Base-by-base conservation (phyloP, 2,888 invertebrate genomes). In the Pharmacophagus antenor region DNA sequence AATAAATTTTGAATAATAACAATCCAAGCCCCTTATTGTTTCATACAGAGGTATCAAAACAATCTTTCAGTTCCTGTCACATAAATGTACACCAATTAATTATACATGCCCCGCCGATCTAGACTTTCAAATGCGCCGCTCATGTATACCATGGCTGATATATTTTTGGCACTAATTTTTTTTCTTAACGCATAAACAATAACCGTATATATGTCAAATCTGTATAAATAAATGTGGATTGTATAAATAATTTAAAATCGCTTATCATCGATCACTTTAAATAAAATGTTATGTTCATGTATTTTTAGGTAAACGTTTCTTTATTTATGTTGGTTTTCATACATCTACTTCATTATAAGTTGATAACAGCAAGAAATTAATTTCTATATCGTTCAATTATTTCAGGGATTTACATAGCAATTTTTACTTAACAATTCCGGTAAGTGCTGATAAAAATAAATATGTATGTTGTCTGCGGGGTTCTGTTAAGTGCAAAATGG, bases 11-110 rank as follows among this genome's bases (percentile, higher is more conserved):
- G 18, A 49, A 27, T 15, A 42, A 20, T 41, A 27, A 42, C 22
- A 47, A 31, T 22, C 25, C 22, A 37, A 41, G 42, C 31, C 18
- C 21, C 17, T 21, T 53, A 47, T n/a, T 49, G 20, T 58, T 47
- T 21, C 20, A n/a, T 22, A 21, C 3, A 8, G 23, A 44, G 27
- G 21, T 27, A 8, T 63, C 63, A 64, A 62, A 64, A 58, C 52
- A 62, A 66, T 67, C 58, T 63, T 65, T 65, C 63, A 62, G 63
- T 63, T 61, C 48, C 58, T 57, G 50, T 62, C 60, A 62, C 61
- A 56, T 58, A 56, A 50, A 58, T 60, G 62, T 66, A 58, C 62
- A 61, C 62, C 55, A 21, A 62, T 65, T 62, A 54, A 68, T 67
- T 66, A 66, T 65, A 62, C 65, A 63, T 58, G 59, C 47, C 22